These are phyloP conservation scores for Hyles vespertilio DNA, from an alignment of 1,140 invertebrate species.

Conservation along the genomic window DNA sequence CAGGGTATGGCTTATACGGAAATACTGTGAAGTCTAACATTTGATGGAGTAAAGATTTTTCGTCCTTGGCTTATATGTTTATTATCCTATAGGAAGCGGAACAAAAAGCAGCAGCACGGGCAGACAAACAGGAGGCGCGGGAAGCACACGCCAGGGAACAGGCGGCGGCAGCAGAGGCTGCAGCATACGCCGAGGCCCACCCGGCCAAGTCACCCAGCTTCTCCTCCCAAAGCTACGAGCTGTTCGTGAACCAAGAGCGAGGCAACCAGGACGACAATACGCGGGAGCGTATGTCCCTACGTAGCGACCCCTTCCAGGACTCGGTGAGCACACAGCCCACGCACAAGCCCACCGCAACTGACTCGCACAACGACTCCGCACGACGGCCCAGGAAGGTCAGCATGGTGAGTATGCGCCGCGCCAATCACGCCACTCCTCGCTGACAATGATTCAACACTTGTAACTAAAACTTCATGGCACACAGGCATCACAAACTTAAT, in stretches of 20 bases:
- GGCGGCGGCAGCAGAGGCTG: conserved; percentile 76
- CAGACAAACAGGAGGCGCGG: conserved; percentile 83
- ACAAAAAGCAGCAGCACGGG: conserved; percentile 85
- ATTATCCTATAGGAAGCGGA: conserved; percentile 82
- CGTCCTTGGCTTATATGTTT: background rate
- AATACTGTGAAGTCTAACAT: background rate
- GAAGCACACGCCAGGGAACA: conserved; percentile 77
- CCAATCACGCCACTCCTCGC: conserved; percentile 36
- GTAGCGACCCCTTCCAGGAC: conserved; percentile 85
- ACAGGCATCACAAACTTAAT: background rate
- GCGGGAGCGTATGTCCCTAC: conserved; percentile 92
- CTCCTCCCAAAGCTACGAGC: conserved; percentile 92
- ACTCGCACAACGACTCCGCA: conserved; percentile 77
- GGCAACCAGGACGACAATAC: conserved; percentile 90
- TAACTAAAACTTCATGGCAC: background rate
- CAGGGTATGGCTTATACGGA: conserved; percentile 75
- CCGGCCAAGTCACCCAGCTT: conserved; percentile 91
- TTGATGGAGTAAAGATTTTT: background rate
- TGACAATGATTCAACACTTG: conserved; percentile 50
- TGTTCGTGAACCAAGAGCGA: conserved; percentile 91
- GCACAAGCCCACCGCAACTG: conserved; percentile 65
- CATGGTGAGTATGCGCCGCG: conserved; percentile 83
- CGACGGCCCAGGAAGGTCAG: conserved; percentile 89
- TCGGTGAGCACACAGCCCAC: conserved; percentile 90
- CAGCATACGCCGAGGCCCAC: conserved; percentile 78